Percentiles rank a stretch among this genome's conserved stretches.
Conservation (phyloP, 2,797 vertebrate genomes). For the Hemibagrus guttatus region DNA sequence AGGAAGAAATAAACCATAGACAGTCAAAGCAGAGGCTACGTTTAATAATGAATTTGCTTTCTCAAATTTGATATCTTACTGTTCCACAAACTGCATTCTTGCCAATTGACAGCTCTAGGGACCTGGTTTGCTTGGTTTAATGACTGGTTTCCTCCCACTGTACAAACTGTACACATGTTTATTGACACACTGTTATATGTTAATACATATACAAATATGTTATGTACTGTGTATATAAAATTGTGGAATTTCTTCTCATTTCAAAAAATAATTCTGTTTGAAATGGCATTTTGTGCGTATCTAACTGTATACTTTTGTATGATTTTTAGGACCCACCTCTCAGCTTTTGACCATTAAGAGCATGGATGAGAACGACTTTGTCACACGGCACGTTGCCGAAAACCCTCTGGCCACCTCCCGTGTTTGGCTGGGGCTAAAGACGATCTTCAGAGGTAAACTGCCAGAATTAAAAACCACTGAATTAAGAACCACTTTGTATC, state of each 20-base stretch:
- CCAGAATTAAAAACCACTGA: neutral
- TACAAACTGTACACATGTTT: neutral
- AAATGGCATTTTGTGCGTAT: neutral
- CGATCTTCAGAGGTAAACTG: conserved; percentile 67
- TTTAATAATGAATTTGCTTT: neutral
- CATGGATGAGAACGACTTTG: conserved; percentile 89
- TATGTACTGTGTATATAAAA: neutral
- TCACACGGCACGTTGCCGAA: conserved; percentile 78
- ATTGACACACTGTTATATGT: neutral
- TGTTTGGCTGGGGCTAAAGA: conserved; percentile 85
- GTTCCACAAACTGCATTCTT: neutral
- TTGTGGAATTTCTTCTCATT: neutral
- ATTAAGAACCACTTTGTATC: too few relatives aligned
- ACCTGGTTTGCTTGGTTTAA: neutral
- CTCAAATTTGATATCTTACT: neutral
- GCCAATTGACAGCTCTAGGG: neutral
- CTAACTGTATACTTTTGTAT: neutral
- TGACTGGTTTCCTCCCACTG: neutral
- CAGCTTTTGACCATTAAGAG: conserved; percentile 81
- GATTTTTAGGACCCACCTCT: conserved; percentile 76
- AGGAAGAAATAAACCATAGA: too few relatives aligned
- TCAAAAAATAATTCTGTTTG: neutral
- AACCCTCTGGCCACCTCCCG: conserved; percentile 84
- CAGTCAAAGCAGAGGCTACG: too few relatives aligned
- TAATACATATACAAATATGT: neutral